Conservation (phyloP, 2,888 invertebrate species). For the Nysson spinosus region DNA sequence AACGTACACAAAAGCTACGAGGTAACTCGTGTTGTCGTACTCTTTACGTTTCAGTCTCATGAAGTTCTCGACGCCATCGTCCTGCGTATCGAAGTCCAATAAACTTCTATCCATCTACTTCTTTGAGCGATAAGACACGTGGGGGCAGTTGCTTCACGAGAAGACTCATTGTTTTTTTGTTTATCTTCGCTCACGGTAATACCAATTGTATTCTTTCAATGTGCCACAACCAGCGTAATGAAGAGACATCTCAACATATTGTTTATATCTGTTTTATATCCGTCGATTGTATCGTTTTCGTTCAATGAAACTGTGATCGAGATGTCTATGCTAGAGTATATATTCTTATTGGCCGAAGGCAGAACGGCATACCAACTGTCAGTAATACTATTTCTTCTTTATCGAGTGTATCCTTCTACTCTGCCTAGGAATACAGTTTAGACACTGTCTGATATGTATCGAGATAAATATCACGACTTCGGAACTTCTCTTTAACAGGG, state of each 20-base stretch:
- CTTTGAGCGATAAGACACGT: constrained; percentile 21
- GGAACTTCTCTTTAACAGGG: constrained; percentile 14
- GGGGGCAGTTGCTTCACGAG: constrained; percentile 13
- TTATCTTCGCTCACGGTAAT: background rate
- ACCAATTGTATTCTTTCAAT: constrained; percentile 1
- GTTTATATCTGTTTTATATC: background rate
- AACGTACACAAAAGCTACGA: constrained; percentile 73
- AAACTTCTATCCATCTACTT: constrained; percentile 34
- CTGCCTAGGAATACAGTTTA: constrained; percentile 5
- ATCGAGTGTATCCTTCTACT: constrained; percentile 1
- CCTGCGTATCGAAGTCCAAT: constrained; percentile 50
- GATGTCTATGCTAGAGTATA: too few relatives aligned
- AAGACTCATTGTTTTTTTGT: constrained; percentile 3
- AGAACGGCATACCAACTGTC: too few relatives aligned
- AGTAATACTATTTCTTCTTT: background rate
- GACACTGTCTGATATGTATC: constrained; percentile 58
- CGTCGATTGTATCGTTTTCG: background rate
- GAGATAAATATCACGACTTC: constrained; percentile 11
- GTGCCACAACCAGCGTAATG: background rate
- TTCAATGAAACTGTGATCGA: constrained; percentile 1
- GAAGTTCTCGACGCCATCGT: constrained; percentile 64
- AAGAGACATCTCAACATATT: constrained; percentile 4
- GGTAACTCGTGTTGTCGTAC: constrained; percentile 73
- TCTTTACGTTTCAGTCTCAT: constrained; percentile 74
- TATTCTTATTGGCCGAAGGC: too few relatives aligned